These are phyloP conservation scores for Parascotia fuliginaria DNA, from an alignment of 2,888 invertebrate genomes.

Conservation along the genomic window DNA sequence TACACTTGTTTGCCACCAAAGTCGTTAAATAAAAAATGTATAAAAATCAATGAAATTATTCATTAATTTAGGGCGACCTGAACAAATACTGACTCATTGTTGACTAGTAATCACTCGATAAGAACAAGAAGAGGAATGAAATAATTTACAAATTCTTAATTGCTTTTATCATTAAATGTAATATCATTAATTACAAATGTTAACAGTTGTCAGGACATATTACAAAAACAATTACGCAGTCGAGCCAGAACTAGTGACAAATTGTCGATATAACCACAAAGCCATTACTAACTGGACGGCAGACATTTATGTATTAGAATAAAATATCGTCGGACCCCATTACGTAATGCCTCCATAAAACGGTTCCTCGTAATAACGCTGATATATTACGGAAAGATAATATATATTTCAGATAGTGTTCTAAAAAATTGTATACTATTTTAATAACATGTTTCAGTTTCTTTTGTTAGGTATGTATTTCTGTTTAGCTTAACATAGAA, in stretches of 20 bases:
- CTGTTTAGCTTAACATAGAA: too few species aligned
- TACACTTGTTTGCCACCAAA: too few species aligned
- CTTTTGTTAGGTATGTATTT: too few species aligned
- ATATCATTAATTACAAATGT: too few species aligned
- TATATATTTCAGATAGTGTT: conserved; percentile 49
- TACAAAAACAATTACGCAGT: conserved; percentile 1
- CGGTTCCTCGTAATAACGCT: conserved; percentile 72
- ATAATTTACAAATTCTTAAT: too few species aligned
- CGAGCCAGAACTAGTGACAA: conserved; percentile 10
- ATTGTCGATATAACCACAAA: conserved; percentile 16
- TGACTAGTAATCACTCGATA: too few species aligned
- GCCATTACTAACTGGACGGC: conserved; percentile 32
- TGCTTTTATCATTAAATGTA: too few species aligned
- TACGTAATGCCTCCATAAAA: conserved; percentile 73
- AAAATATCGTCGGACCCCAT: conserved; percentile 68
- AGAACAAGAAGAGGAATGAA: too few species aligned
- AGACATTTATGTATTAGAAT: conserved; percentile 55
- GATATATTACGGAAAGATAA: conserved; percentile 59
- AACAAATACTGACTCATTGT: too few species aligned
- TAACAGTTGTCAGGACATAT: not conserved
- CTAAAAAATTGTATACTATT: conserved; percentile 22
- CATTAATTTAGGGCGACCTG: too few species aligned
- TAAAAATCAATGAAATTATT: too few species aligned
- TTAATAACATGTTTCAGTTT: not conserved
- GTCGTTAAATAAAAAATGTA: too few species aligned